Base-by-base conservation (phyloP, 2,113 vertebrate genomes). In the Pycnonotus jocosus region DNA sequence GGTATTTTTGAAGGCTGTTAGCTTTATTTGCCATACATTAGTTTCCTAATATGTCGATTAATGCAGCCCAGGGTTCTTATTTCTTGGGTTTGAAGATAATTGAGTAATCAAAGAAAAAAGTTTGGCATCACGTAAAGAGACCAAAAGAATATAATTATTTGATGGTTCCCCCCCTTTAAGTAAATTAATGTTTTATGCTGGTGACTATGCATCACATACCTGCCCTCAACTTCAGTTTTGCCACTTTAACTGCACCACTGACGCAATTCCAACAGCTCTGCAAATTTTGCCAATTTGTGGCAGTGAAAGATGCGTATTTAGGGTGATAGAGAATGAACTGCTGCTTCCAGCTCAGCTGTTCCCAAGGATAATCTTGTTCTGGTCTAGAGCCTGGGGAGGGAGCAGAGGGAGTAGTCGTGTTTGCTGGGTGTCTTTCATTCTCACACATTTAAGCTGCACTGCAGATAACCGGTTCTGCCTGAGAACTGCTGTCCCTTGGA, bases 241-340 rank as follows among this genome's bases (percentile, higher is more conserved):
- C 42, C 16, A 5, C n/a, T 53, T 84, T 7, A 74, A 35, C 45
- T 66, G 5, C 15, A 16, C 18, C 33, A 5, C 20, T 30, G 27
- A 33, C 28, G 20, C 60, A 64, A 56, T 25, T 65, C 17, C 24
- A 62, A 7, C 33, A 81, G 72, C 53, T n/a, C 51, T 58, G 58
- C 31, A 47, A 45, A 53, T 68, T 3, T 7, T n/a, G 14, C 33
- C 30, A 7, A 3, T 51, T 72, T 81, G 37, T 61, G 0, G 0
- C 53, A 45, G 33, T 27, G 60, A 22, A 48, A 84, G 50, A 11
- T 48, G 23, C 23, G 86, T 42, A 2, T 64, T 88, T 80, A 76
- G 78, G 58, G 57, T 85, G 73, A 69, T 17, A 66, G 24, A 73
- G 54, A 70, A 12, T 3, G 28, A 81, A 20, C 15, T 48, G 1